phyloP scores from a whole-genome alignment of 2,113 vertebrate genomes.

The Pelecanus crispus region DNA sequence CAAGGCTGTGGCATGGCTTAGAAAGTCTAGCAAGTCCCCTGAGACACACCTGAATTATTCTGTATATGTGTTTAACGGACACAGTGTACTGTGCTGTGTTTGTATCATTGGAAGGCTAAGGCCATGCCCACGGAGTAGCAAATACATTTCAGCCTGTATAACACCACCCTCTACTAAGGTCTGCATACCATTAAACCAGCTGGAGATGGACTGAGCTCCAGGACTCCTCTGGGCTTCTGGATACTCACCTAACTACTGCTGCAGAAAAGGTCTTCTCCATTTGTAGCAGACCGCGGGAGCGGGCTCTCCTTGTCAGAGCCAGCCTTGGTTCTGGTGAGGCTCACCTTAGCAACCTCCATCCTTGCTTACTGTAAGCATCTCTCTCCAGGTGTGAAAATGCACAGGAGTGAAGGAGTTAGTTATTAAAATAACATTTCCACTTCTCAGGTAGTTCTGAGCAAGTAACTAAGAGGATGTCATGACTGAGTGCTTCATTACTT shows the following conservation, averaged over 20 bases:
- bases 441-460: not conserved
- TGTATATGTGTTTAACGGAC: not conserved
- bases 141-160: not conserved
- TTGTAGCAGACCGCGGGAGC: not conserved
- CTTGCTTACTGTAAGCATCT: not conserved
- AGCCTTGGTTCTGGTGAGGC: not conserved
- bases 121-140: not conserved
- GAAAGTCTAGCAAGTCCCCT: not conserved
- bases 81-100: not conserved
- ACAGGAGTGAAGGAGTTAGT: not conserved
- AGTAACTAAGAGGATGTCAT: not conserved
- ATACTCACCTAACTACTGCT: not conserved
- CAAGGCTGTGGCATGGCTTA: not conserved
- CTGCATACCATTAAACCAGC: not conserved
- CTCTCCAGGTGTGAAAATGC: not conserved
- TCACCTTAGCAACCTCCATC: not conserved
- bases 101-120: not conserved
- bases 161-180: not conserved
- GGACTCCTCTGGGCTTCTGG: not conserved
- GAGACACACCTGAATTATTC: not conserved
- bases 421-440: not conserved
- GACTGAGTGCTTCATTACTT: not conserved
- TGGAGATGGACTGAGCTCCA: not conserved
- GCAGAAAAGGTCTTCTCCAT: not conserved
- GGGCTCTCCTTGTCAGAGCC: not conserved